Base-by-base conservation (phyloP, 2,888 invertebrate species). In the Euzetes globulus region DNA sequence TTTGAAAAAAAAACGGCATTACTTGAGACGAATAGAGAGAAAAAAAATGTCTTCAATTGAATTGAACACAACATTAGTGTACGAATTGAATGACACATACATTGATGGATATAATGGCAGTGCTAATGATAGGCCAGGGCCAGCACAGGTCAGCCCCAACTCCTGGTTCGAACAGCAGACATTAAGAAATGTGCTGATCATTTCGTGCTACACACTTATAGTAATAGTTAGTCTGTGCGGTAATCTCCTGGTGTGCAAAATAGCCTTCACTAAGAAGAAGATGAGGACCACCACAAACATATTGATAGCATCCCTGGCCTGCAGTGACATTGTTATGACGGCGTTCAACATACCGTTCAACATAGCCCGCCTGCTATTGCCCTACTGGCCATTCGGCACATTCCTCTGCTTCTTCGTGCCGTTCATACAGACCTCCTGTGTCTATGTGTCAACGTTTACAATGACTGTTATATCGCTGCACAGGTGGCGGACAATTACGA, bases 321-420 rank as follows among this genome's bases (percentile, higher is more conserved):
- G 65, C n/a, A 22, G 22, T 4, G 73, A 73, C 22, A 73, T 73
- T 41, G 65, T 73, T 1, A 73, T 73, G 73, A 73, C 73, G 4
- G 52, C 41, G 0, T 73, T 73, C 45, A 73, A 73, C 19, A 73
- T 73, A 7, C 73, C 73, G 11, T 65, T 73, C 45, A 73, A 73
- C 17, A 3, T 63, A 2, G 82, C 82, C 1, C 78, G 83, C 13
- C 80, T 82, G 27, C 78, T 84, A 25, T 73, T 83, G 72, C 79
- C 80, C 5, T 82, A 83, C 70, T 85, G 85, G 85, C 82, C 82
- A 3, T 84, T 85, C 77, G 84, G 85, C 0, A 78, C 80, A 15
- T 79, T 82, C 58, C 80, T 84, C 77, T 85, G 85, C 78, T 81
- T 81, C 29, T 76, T 83, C 58, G 81, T 83, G 37, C 84, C 84